Evolutionary conservation across 2,888 invertebrate species (phyloP).

Genomic region (Phortica magna): DNA sequence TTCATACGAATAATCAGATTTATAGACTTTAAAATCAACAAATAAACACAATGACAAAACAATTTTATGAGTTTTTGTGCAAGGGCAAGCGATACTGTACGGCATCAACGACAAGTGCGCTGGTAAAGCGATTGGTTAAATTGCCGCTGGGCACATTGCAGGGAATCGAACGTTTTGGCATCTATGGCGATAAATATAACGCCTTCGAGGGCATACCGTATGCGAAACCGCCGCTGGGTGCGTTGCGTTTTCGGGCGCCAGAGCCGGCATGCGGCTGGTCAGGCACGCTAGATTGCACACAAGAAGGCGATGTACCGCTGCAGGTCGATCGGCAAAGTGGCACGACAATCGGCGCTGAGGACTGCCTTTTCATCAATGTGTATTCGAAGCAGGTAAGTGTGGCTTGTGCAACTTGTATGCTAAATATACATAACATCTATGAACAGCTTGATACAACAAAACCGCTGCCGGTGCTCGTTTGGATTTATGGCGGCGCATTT

Average conservation of each 20-base stretch:
- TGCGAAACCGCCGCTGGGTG: constrained; percentile 74
- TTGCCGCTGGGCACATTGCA: constrained; percentile 58
- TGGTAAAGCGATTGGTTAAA: background rate
- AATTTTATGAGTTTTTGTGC: background rate
- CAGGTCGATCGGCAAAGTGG: constrained; percentile 58
- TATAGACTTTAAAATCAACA: background rate
- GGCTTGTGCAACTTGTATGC: background rate
- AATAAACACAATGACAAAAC: background rate
- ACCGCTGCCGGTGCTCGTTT: constrained; percentile 77
- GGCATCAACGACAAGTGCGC: background rate
- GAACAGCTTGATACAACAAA: constrained; percentile 52
- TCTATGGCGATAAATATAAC: constrained; percentile 62
- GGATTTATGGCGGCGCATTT: constrained; percentile 79
- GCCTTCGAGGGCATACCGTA: constrained; percentile 70
- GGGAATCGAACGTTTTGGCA: constrained; percentile 64
- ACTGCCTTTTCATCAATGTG: constrained; percentile 70
- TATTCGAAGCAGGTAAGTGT: constrained; percentile 62
- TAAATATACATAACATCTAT: background rate
- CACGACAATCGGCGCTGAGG: constrained; percentile 61
- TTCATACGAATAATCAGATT: too few relatives aligned
- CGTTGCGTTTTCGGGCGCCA: constrained; percentile 75
- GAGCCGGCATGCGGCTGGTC: constrained; percentile 75
- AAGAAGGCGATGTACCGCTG: constrained; percentile 50
- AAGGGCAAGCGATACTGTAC: background rate
- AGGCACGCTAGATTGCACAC: constrained; percentile 62